These are phyloP conservation scores for Notamacropus eugenii DNA, from an alignment of 2,797 vertebrate species.

Conservation along the genomic window DNA sequence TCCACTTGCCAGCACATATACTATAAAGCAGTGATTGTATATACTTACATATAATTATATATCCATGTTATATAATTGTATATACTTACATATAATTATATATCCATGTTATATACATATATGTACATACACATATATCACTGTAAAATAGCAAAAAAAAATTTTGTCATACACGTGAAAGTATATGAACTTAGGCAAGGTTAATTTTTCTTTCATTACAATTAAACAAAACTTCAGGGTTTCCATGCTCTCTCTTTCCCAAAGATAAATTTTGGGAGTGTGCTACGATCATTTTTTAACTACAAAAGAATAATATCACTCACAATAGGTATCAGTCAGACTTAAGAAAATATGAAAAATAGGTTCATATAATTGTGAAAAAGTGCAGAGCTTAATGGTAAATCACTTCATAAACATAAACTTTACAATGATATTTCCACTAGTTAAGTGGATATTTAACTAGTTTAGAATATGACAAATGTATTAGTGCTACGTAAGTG, in stretches of 20 bases:
- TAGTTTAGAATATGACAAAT: not conserved
- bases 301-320: not conserved
- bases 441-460: not conserved
- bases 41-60: too few relatives aligned
- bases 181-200: not conserved
- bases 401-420: not conserved
- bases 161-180: too few relatives aligned
- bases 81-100: too few relatives aligned
- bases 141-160: too few relatives aligned
- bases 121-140: too few relatives aligned
- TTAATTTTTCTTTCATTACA: not conserved
- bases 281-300: not conserved
- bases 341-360: not conserved
- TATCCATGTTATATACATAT: too few relatives aligned
- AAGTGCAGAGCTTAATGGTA: not conserved
- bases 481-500: not conserved
- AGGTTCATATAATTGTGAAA: not conserved
- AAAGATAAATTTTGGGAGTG: not conserved
- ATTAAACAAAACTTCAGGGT: not conserved
- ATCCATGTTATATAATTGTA: too few relatives aligned
- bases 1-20: too few relatives aligned
- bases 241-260: not conserved
- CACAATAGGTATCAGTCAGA: too few relatives aligned
- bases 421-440: not conserved
- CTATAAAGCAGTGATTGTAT: too few relatives aligned